Evolutionary conservation across 2,113 vertebrate genomes (phyloP).

Genomic region (Fulica atra): DNA sequence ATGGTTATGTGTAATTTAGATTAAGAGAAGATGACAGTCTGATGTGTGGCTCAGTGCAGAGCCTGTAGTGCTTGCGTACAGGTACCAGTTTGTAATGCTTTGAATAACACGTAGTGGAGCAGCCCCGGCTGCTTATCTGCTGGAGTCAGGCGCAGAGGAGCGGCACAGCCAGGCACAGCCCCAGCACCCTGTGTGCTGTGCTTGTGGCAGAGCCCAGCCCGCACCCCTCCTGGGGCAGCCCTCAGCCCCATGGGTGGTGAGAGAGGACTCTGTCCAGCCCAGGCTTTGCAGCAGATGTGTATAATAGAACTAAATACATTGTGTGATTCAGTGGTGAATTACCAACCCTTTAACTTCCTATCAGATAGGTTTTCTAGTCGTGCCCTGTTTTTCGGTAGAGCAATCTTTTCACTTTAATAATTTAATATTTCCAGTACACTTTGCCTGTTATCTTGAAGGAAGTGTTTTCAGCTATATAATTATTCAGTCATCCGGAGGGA

Average conservation of each 20-base stretch:
- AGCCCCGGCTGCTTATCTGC: neutral
- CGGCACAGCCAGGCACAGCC: neutral
- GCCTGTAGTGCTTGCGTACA: neutral
- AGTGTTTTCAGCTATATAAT: neutral
- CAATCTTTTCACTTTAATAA: neutral
- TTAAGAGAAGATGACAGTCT: neutral
- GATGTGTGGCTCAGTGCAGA: neutral
- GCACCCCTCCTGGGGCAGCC: neutral
- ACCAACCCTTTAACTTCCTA: neutral
- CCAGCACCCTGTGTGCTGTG: accelerated
- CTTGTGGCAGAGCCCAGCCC: neutral
- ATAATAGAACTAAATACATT: accelerated
- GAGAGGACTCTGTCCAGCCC: accelerated
- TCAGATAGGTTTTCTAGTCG: neutral
- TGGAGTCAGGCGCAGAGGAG: neutral
- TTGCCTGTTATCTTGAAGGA: neutral
- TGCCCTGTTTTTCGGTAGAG: neutral
- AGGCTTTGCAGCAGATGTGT: neutral
- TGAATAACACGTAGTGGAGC: neutral
- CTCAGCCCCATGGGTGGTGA: accelerated
- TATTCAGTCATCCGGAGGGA: neutral
- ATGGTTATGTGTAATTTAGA: neutral
- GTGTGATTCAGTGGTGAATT: neutral
- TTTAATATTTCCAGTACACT: neutral
- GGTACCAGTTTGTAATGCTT: neutral